phyloP scores from a whole-genome alignment of 2,888 invertebrate species.

The Cephus spinipes region DNA sequence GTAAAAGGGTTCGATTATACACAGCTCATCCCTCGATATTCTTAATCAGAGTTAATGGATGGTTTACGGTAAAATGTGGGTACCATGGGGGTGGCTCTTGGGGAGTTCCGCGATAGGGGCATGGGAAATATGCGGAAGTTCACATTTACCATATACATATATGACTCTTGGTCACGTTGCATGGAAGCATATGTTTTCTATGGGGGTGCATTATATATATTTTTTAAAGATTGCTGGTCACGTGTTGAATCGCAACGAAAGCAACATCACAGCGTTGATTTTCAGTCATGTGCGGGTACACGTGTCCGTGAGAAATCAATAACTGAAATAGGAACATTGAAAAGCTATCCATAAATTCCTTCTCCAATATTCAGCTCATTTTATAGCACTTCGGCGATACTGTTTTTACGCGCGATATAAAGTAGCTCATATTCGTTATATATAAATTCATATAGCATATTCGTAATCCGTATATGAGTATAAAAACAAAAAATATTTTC shows the following conservation, averaged over 20 bases:
- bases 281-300: neutral
- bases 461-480: no score
- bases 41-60: constrained; percentile 30
- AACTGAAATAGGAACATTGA: neutral
- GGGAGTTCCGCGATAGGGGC: constrained; percentile 29
- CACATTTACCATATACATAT: constrained; percentile 10
- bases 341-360: neutral
- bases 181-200: constrained; percentile 34
- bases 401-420: neutral
- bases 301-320: neutral
- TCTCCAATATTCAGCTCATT: neutral
- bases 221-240: constrained; percentile 25
- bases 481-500: no score
- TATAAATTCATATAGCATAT: no score
- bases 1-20: neutral
- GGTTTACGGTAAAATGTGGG: constrained; percentile 32
- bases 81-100: constrained; percentile 31
- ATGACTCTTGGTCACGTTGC: neutral
- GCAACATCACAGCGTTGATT: neutral
- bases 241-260: constrained; percentile 7
- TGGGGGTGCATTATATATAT: constrained; percentile 37
- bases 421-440: neutral
- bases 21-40: neutral
- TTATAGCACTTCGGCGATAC: neutral
- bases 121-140: constrained; percentile 35